Evolutionary conservation across 2,888 invertebrate genomes (phyloP).

Genomic region (Pristionchus mayeri): DNA sequence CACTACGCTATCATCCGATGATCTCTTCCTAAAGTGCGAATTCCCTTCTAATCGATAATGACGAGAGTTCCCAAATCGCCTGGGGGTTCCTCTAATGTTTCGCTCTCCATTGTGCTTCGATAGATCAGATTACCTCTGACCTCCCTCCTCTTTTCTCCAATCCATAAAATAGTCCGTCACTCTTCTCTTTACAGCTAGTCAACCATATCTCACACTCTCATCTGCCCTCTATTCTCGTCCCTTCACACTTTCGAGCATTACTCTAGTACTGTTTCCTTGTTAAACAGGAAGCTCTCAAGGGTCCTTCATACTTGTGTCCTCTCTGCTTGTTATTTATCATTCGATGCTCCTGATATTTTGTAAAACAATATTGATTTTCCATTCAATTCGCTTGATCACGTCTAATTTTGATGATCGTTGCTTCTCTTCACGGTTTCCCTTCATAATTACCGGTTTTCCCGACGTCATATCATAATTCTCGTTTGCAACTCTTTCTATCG

Average conservation of each 20-base stretch:
- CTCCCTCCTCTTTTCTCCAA: conserved; percentile 28
- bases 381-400: background rate
- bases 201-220: conserved; percentile 19
- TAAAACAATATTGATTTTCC: background rate
- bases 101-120: conserved; percentile 11
- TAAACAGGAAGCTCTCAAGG: conserved; percentile 35
- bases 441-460: conserved; percentile 40
- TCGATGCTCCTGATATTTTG: too few species aligned
- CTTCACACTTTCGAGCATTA: background rate
- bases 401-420: background rate
- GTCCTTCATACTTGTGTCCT: background rate
- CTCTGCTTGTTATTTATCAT: background rate
- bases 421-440: too few species aligned
- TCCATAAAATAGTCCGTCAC: conserved; percentile 12
- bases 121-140: conserved; percentile 39
- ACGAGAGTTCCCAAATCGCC: background rate
- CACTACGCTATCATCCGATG: background rate
- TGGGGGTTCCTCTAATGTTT: background rate
- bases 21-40: background rate
- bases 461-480: conserved; percentile 39
- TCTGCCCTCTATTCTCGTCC: conserved; percentile 29
- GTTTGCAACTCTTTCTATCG: conserved; percentile 23
- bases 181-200: conserved; percentile 33
- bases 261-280: conserved; percentile 34
- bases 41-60: background rate